Evolutionary conservation across 2,888 invertebrate genomes (phyloP).

Genomic region (Tortricodes alternella): DNA sequence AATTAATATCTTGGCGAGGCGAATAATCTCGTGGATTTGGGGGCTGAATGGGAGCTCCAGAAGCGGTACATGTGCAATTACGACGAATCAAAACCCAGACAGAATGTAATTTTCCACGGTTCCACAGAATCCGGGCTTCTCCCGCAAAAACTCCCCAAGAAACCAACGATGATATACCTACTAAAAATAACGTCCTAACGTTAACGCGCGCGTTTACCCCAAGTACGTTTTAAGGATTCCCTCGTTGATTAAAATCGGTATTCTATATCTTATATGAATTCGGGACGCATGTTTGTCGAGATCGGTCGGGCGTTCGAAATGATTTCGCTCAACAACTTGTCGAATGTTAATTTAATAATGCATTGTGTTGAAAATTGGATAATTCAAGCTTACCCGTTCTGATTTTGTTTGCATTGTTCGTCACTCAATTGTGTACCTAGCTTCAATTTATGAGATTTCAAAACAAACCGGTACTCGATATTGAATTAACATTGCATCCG

Average conservation of each 20-base stretch:
- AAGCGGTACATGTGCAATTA: conserved; percentile 51
- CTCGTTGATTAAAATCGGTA: conserved; percentile 64
- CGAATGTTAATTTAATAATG: conserved; percentile 54
- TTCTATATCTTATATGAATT: conserved; percentile 51
- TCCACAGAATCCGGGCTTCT: conserved; percentile 35
- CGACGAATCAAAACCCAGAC: conserved; percentile 49
- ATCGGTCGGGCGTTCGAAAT: conserved; percentile 5
- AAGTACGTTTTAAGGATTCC: conserved; percentile 51
- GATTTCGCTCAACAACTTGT: conserved; percentile 33
- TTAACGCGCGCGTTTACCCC: conserved; percentile 44
- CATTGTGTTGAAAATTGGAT: conserved; percentile 56
- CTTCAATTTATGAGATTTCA: conserved; percentile 31
- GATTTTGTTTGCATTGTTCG: conserved; percentile 42
- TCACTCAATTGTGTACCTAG: conserved; percentile 38
- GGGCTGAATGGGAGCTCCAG: conserved; percentile 37
- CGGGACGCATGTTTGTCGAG: conserved; percentile 15
- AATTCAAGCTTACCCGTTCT: conserved; percentile 46
- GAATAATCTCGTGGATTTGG: conserved; percentile 34
- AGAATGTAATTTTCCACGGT: conserved; percentile 49
- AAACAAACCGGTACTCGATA: neutral
- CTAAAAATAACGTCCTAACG: conserved; percentile 39
- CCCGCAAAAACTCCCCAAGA: conserved; percentile 36
- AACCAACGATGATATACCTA: conserved; percentile 30
- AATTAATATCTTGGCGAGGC: conserved; percentile 18
- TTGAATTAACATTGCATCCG: too few relatives aligned